Percentiles rank a stretch among this genome's conserved stretches.
phyloP scores from a whole-genome alignment of 1,140 invertebrate genomes.

The Manduca sexta region DNA sequence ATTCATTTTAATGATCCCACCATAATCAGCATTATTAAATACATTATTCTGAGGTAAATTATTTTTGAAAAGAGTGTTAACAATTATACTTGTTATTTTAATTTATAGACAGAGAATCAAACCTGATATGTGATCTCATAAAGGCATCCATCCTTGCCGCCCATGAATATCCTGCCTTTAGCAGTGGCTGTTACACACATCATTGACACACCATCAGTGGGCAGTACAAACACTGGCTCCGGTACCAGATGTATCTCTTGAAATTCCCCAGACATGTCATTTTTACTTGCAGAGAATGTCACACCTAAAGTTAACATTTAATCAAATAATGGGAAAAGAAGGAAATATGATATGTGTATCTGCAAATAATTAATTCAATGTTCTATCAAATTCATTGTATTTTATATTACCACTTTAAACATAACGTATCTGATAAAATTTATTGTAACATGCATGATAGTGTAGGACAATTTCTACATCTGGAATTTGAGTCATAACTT shows the following conservation, averaged over 20 bases:
- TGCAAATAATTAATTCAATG: too few species aligned
- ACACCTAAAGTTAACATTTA: conserved; percentile 47
- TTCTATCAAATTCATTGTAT: conserved; percentile 37
- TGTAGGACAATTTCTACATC: too few species aligned
- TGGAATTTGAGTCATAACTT: conserved; percentile 42
- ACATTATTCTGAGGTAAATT: too few species aligned
- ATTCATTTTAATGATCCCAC: too few species aligned
- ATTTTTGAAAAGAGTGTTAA: too few species aligned
- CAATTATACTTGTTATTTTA: too few species aligned
- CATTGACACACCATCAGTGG: conserved; percentile 93
- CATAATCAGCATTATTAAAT: too few species aligned
- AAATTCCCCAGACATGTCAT: conserved; percentile 54
- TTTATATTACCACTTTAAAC: too few species aligned
- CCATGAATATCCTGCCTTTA: conserved; percentile 94
- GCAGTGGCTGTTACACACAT: conserved; percentile 86
- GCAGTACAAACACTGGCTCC: conserved; percentile 93
- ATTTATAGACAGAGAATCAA: too few species aligned
- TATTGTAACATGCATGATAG: too few species aligned
- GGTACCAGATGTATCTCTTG: conserved; percentile 94
- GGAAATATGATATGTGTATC: too few species aligned
- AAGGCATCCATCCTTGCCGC: conserved; percentile 93
- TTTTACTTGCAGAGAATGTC: conserved; percentile 67
- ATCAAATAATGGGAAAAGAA: conserved; percentile 30
- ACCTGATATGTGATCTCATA: conserved; percentile 98
- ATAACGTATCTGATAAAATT: too few species aligned